phyloP scores from a whole-genome alignment of 2,797 vertebrate species.

The Cirrhinus molitorella region DNA sequence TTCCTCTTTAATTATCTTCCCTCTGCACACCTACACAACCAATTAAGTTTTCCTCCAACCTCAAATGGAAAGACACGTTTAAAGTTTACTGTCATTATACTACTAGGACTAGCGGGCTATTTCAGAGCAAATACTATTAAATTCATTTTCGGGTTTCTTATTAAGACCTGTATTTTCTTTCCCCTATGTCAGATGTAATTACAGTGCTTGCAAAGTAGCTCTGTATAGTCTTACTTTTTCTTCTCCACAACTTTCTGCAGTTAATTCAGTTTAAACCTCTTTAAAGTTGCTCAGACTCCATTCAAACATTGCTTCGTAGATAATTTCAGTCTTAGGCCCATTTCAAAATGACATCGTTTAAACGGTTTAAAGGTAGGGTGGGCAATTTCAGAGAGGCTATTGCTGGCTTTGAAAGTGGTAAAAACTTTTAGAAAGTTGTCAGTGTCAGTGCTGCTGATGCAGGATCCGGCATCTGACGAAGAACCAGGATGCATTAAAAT shows the following conservation, averaged over 20 bases:
- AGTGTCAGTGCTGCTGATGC: neutral
- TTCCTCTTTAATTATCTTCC: constrained; percentile 77
- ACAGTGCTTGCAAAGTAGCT: neutral
- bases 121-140: constrained; percentile 35
- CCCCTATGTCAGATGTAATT: neutral
- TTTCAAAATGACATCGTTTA: neutral
- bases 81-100: constrained; percentile 57
- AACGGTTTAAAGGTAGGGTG: neutral
- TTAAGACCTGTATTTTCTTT: neutral
- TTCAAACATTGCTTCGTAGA: neutral
- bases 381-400: too few relatives aligned
- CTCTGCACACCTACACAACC: constrained; percentile 66
- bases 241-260: constrained; percentile 22
- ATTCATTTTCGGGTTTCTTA: neutral
- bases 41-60: constrained; percentile 69
- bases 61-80: constrained; percentile 60
- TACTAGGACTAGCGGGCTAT: constrained; percentile 50
- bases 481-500: too few relatives aligned
- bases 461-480: too few relatives aligned
- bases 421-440: too few relatives aligned
- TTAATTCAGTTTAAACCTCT: constrained; percentile 17
- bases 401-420: too few relatives aligned
- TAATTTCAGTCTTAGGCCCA: neutral
- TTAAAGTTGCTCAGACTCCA: neutral
- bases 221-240: constrained; percentile 13